Conservation (phyloP, 2,113 vertebrate species). For the Tyto alba region DNA sequence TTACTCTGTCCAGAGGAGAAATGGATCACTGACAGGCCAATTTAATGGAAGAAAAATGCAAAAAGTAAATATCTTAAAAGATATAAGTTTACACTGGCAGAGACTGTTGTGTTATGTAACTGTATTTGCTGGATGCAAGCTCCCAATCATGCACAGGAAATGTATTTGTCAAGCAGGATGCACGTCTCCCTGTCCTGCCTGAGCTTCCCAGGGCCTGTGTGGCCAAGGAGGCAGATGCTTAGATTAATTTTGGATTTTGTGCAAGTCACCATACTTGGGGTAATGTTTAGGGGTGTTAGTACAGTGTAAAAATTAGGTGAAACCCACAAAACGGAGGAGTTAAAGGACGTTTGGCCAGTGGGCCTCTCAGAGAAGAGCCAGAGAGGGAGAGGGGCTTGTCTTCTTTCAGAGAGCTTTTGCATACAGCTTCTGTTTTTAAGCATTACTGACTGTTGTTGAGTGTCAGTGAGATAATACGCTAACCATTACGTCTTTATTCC, state of each 20-base stretch:
- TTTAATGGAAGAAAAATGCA: not conserved
- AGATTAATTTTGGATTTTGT: not conserved
- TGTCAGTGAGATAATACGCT: not conserved
- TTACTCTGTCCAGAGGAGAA: not conserved
- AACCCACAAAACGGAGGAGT: not conserved
- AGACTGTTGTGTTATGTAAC: not conserved
- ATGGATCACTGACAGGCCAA: not conserved
- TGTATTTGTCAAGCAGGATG: not conserved
- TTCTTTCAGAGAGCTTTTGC: not conserved
- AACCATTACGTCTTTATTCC: not conserved
- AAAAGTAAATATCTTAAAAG: not conserved
- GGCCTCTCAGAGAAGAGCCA: not conserved
- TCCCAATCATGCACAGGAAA: fast-evolving
- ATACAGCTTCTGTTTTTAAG: not conserved
- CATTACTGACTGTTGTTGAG: not conserved
- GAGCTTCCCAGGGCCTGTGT: not conserved
- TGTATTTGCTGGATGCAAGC: not conserved
- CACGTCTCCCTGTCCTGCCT: not conserved
- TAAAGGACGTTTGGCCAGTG: not conserved
- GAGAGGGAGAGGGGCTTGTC: not conserved
- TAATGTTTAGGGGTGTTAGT: not conserved
- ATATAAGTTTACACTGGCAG: not conserved
- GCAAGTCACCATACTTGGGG: not conserved
- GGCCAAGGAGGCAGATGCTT: not conserved
- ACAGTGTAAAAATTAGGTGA: not conserved